Base-by-base conservation (phyloP, 2,797 vertebrate species). In the Passerculus sandwichensis region DNA sequence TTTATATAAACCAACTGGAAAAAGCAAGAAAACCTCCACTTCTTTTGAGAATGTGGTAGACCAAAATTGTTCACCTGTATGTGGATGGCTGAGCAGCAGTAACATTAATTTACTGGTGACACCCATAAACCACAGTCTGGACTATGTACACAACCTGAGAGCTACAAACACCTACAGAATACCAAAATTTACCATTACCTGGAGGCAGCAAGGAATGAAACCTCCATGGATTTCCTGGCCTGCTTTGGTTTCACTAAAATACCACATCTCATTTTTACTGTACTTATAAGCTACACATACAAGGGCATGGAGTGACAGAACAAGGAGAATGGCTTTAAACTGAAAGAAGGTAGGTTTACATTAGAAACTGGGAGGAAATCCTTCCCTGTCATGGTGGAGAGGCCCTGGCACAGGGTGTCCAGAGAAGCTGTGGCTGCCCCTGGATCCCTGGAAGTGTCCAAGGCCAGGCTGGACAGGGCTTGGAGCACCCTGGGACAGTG, bases 21-120 rank as follows among this genome's bases (percentile, higher is more conserved):
- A 89, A 84, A 40, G 32, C 61, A 87, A 84, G 42, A 94, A 84
- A 32, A 30, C 59, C 60, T 84, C 83, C 48, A 11, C 85, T 59
- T 34, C 61, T 88, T 95, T 86, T 88, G 61, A 95, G 69, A 89
- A 95, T 48, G 66, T 1, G 56, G 70, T 78, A 84, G 92, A 91
- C 53, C 56, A 73, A 73, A 86, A 85, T 3, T 0, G 0, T 29
- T 83, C 60, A 87, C 88, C 85, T 95, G 89, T 66, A 50, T 61
- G 51, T 82, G 60, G 83, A 73, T 1, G 15, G 10, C 62, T 88
- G 54, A 93, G 59, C 51, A 88, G 84, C 66, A 83, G 13, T 8
- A 73, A 22, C 45, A 61, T 38, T 77, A 44, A 85, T 44, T 71
- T 69, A 54, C 40, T 62, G 27, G 50, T 27, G 78, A 51, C 20